Evolutionary conservation across 2,888 invertebrate species (phyloP).

Genomic region (Frankliniella intonsa): DNA sequence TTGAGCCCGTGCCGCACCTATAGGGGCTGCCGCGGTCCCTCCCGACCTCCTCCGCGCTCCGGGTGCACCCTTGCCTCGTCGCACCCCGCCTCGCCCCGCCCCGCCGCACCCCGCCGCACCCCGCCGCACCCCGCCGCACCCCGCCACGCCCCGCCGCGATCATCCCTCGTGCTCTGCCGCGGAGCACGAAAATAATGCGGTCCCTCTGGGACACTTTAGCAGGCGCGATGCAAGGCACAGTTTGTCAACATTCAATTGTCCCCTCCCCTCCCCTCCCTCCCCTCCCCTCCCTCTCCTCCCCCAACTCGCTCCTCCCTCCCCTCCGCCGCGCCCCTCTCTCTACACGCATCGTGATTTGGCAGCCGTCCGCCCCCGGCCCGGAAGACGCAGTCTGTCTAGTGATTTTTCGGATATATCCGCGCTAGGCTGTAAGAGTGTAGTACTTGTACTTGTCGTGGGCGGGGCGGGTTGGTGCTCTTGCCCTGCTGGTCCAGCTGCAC

Average conservation of each 20-base stretch:
- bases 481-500: too few relatives aligned
- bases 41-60: neutral
- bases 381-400: too few relatives aligned
- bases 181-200: conserved; percentile 9
- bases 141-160: neutral
- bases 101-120: neutral
- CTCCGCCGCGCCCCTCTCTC: neutral
- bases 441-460: too few relatives aligned
- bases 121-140: neutral
- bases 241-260: conserved; percentile 25
- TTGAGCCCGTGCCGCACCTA: too few relatives aligned
- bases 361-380: too few relatives aligned
- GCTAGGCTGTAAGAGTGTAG: too few relatives aligned
- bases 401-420: too few relatives aligned
- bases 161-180: neutral
- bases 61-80: neutral
- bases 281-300: neutral
- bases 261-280: neutral
- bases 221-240: conserved; percentile 18
- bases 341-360: too few relatives aligned
- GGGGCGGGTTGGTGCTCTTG: too few relatives aligned
- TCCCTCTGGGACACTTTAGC: conserved; percentile 26
- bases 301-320: neutral
- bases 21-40: neutral
- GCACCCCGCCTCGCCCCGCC: neutral